phyloP scores from a whole-genome alignment of 1,140 invertebrate genomes.

The Ericerus pela region DNA sequence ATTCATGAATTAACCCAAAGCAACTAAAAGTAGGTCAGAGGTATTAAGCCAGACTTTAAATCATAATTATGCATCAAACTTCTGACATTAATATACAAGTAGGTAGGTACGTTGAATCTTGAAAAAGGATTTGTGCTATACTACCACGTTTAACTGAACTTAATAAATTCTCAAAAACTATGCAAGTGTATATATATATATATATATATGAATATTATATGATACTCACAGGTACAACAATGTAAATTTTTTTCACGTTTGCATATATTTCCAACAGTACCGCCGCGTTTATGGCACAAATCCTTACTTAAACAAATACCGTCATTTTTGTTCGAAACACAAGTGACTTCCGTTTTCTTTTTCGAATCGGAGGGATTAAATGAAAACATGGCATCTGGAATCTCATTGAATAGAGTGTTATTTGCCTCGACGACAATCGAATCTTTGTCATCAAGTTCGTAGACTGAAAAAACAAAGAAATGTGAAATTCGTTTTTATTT shows the following conservation, averaged over 20 bases:
- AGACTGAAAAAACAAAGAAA: neutral
- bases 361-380: neutral
- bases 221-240: constrained; percentile 5
- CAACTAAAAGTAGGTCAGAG: no score
- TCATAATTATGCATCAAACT: no score
- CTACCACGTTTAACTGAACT: no score
- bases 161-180: no score
- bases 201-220: no score
- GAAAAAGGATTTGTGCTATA: no score
- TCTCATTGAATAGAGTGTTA: neutral
- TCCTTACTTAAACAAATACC: constrained; percentile 6
- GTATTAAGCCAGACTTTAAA: no score
- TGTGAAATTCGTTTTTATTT: no score
- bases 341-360: neutral
- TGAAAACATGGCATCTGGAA: neutral
- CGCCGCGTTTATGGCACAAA: constrained; percentile 3
- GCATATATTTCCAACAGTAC: constrained; percentile 3
- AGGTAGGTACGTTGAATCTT: no score
- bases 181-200: no score
- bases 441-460: constrained; percentile 3
- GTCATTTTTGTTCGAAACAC: neutral
- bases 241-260: constrained; percentile 4
- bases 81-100: no score
- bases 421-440: neutral
- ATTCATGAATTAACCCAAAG: no score